Conservation (phyloP, 1,140 invertebrate genomes). For the Gyrodactylus salaris region DNA sequence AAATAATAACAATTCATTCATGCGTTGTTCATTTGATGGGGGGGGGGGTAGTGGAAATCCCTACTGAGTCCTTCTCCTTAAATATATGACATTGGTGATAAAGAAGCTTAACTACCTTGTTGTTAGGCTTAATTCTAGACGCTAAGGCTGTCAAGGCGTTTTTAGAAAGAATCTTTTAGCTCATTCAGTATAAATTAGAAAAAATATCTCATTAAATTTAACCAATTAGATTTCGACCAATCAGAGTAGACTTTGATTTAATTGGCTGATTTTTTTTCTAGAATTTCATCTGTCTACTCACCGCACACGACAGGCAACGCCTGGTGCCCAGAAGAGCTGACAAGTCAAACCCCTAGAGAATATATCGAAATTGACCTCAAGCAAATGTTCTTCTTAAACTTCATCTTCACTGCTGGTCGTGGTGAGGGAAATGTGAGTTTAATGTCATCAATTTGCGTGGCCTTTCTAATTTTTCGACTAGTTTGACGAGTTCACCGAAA, state of each 20-base stretch:
- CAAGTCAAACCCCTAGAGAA: neutral
- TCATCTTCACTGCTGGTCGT: neutral
- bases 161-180: no score
- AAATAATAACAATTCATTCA: no score
- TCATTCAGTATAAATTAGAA: no score
- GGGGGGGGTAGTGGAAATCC: no score
- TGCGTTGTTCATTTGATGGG: no score
- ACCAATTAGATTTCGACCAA: neutral
- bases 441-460: no score
- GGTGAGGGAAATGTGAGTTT: neutral
- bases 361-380: neutral
- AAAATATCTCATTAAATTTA: no score
- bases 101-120: no score
- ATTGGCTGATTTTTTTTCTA: neutral
- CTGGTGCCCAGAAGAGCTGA: neutral
- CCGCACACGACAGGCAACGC: neutral
- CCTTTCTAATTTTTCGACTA: neutral
- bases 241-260: neutral
- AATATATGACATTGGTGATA: no score
- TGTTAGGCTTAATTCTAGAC: no score
- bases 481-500: neutral
- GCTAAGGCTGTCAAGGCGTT: no score
- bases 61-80: no score
- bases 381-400: neutral
- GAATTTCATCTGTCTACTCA: neutral